These are phyloP conservation scores for Gnatocerus cornutus DNA, from an alignment of 2,888 invertebrate genomes.

Conservation along the genomic window DNA sequence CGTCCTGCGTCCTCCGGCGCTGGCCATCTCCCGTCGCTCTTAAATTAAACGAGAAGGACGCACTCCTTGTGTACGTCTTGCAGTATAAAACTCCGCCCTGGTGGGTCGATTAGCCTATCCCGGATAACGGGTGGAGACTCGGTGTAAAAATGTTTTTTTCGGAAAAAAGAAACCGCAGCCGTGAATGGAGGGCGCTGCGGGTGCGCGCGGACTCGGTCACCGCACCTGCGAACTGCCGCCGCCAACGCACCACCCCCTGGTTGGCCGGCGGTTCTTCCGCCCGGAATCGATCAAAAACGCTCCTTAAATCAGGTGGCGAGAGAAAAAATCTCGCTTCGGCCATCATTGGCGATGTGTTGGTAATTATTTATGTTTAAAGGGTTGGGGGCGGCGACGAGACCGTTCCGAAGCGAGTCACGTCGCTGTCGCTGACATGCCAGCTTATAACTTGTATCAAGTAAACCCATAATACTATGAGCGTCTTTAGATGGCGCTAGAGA, in stretches of 20 bases:
- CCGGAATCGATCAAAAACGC: constrained; percentile 40
- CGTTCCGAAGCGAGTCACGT: constrained; percentile 68
- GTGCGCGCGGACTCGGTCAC: constrained; percentile 70
- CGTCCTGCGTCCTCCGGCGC: constrained; percentile 6
- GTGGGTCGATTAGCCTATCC: constrained; percentile 71
- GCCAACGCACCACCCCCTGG: constrained; percentile 56
- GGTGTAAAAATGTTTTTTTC: constrained; percentile 72
- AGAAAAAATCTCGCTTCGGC: constrained; percentile 31
- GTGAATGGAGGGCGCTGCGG: constrained; percentile 69
- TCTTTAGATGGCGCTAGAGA: constrained; percentile 63
- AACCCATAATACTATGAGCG: constrained; percentile 65
- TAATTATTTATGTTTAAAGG: constrained; percentile 59
- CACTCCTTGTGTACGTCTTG: constrained; percentile 43
- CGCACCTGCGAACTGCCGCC: constrained; percentile 69
- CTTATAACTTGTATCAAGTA: constrained; percentile 70
- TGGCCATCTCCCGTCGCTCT: constrained; percentile 35
- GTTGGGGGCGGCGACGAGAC: constrained; percentile 62
- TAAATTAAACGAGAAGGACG: constrained; percentile 50
- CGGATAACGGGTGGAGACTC: constrained; percentile 71
- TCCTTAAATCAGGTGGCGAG: constrained; percentile 39
- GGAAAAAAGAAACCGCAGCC: constrained; percentile 71
- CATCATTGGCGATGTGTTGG: constrained; percentile 31
- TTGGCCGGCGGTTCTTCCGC: constrained; percentile 39
- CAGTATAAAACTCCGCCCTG: constrained; percentile 67
- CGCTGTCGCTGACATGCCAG: constrained; percentile 65